Conservation (phyloP, 2,797 vertebrate species). For the Anolis apletophallus region DNA sequence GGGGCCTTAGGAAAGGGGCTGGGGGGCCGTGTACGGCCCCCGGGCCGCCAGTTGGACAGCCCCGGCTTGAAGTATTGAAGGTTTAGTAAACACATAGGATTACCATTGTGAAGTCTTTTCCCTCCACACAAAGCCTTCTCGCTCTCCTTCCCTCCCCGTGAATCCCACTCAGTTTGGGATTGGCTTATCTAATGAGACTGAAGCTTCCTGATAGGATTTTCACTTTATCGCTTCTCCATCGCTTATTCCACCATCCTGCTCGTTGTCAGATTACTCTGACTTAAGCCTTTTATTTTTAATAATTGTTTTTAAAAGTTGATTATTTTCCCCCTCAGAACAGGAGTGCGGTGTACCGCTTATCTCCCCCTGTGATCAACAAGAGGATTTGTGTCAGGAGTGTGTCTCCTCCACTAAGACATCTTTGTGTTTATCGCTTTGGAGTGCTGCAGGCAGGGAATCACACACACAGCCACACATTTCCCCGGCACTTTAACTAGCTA, state of each 20-base stretch:
- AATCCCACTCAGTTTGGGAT: constrained; percentile 26
- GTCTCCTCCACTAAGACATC: constrained; percentile 43
- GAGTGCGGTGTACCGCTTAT: background rate
- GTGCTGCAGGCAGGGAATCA: background rate
- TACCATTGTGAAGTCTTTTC: background rate
- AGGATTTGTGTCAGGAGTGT: constrained; percentile 50
- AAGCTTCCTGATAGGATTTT: constrained; percentile 42
- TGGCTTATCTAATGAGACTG: constrained; percentile 38
- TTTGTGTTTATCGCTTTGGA: background rate
- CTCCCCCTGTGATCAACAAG: constrained; percentile 13
- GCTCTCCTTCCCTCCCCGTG: fast-evolving
- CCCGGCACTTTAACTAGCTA: constrained; percentile 72
- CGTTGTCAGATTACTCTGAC: constrained; percentile 55
- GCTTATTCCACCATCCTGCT: constrained; percentile 6
- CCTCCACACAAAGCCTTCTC: background rate
- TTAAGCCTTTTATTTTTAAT: constrained; percentile 54
- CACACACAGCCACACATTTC: fast-evolving
- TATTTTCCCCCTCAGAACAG: constrained; percentile 21
- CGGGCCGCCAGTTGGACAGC: too few relatives aligned
- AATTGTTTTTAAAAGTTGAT: constrained; percentile 55
- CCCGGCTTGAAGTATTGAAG: fast-evolving
- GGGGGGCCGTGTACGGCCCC: too few relatives aligned
- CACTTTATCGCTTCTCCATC: constrained; percentile 4
- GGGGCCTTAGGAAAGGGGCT: too few relatives aligned
- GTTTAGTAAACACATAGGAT: background rate